These are phyloP conservation scores for Phortica okadai DNA, from an alignment of 2,888 invertebrate species.

Conservation along the genomic window DNA sequence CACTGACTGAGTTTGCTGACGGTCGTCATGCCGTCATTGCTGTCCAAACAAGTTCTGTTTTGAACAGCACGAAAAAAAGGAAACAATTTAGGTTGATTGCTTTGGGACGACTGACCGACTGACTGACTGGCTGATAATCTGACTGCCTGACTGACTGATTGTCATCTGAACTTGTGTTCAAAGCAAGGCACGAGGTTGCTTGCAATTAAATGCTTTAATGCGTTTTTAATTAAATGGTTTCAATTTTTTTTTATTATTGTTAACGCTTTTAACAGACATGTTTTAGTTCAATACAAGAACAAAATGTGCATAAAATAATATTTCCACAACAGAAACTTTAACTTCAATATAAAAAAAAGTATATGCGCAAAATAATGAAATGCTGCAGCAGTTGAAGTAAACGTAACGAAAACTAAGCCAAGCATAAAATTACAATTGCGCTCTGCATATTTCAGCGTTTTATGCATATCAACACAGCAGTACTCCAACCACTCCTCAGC, in stretches of 20 bases:
- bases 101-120: conserved; percentile 47
- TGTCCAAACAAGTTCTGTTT: neutral
- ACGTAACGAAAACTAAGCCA: conserved; percentile 37
- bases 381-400: neutral
- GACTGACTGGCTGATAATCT: neutral
- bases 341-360: conserved; percentile 34
- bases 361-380: conserved; percentile 1
- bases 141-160: neutral
- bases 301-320: no score
- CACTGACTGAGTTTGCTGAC: neutral
- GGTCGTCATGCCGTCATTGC: neutral
- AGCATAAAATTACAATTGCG: conserved; percentile 64
- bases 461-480: conserved; percentile 56
- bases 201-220: no score
- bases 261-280: no score
- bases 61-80: conserved; percentile 4
- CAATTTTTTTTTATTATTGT: no score
- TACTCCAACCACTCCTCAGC: conserved; percentile 6
- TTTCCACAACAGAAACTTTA: conserved; percentile 20
- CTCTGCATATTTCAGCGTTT: conserved; percentile 66
- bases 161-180: conserved; percentile 17
- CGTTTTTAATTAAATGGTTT: no score
- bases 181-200: no score
- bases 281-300: no score
- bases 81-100: conserved; percentile 71